Percentiles rank a stretch among this genome's conserved stretches.
These are phyloP conservation scores for Mesaphorura yosii DNA, from an alignment of 1,140 invertebrate species.

Conservation along the genomic window DNA sequence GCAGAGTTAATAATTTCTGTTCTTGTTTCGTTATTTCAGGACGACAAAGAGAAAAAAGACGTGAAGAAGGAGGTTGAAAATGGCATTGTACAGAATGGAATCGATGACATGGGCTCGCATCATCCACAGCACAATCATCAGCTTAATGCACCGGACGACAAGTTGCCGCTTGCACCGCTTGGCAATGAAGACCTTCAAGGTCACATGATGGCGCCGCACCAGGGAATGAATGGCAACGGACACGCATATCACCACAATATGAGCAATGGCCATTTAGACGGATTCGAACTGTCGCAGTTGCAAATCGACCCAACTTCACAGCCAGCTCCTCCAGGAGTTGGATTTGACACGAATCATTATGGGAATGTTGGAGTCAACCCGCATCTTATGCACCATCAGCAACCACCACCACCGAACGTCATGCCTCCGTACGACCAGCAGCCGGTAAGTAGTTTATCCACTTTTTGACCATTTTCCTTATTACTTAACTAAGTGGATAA, in stretches of 20 bases:
- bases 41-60: constrained; percentile 42
- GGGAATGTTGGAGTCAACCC: constrained; percentile 20
- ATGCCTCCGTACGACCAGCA: constrained; percentile 26
- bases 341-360: constrained; percentile 20
- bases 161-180: constrained; percentile 17
- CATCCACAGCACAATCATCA: constrained; percentile 23
- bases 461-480: too few relatives aligned
- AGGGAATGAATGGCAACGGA: constrained; percentile 11
- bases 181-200: constrained; percentile 22
- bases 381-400: constrained; percentile 28
- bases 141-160: constrained; percentile 18
- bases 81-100: constrained; percentile 65
- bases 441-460: constrained; percentile 22
- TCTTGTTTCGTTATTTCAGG: constrained; percentile 29
- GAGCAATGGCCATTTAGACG: constrained; percentile 19
- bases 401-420: constrained; percentile 21
- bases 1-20: too few relatives aligned
- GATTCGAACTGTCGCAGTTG: constrained; percentile 24
- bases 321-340: constrained; percentile 8
- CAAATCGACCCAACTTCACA: constrained; percentile 20
- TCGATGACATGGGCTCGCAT: constrained; percentile 58
- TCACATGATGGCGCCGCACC: constrained; percentile 26
- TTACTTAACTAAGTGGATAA: too few relatives aligned
- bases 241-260: constrained; percentile 19
- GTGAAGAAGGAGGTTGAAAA: constrained; percentile 48